These are phyloP conservation scores for Pteria penguin DNA, from an alignment of 2,888 invertebrate species.

Conservation along the genomic window DNA sequence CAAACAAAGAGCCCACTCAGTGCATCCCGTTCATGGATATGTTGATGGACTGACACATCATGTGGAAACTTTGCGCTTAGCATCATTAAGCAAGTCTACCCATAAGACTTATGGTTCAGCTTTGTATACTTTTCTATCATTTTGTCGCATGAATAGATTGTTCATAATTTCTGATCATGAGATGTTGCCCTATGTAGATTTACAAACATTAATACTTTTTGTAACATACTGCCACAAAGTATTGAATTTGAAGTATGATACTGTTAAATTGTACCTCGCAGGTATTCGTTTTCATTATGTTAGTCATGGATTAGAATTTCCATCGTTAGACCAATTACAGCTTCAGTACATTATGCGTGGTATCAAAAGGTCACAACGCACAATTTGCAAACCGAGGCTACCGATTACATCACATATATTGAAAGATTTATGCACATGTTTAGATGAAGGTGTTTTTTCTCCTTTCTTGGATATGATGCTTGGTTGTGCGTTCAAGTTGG, in stretches of 20 bases:
- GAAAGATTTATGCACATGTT: not conserved
- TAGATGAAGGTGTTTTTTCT: slow-evolving; percentile 1
- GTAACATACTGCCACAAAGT: slow-evolving; percentile 1
- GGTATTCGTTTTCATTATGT: slow-evolving; percentile 10
- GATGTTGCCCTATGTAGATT: no score
- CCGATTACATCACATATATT: no score
- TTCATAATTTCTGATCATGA: no score
- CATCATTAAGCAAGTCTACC: no score
- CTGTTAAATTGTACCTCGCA: no score
- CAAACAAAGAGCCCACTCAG: no score
- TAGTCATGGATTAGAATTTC: no score
- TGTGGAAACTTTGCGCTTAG: no score
- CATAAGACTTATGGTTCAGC: no score
- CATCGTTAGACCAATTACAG: no score
- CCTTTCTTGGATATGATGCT: slow-evolving; percentile 1
- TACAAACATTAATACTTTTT: slow-evolving; percentile 16
- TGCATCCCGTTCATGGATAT: not conserved
- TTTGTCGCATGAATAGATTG: no score
- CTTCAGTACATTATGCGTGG: not conserved
- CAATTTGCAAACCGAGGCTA: not conserved
- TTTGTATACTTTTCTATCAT: no score
- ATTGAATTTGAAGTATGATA: not conserved
- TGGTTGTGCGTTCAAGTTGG: not conserved
- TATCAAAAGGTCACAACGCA: not conserved
- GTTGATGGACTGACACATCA: slow-evolving; percentile 7